phyloP scores from a whole-genome alignment of 1,140 invertebrate genomes.

The Lepidurus apus region DNA sequence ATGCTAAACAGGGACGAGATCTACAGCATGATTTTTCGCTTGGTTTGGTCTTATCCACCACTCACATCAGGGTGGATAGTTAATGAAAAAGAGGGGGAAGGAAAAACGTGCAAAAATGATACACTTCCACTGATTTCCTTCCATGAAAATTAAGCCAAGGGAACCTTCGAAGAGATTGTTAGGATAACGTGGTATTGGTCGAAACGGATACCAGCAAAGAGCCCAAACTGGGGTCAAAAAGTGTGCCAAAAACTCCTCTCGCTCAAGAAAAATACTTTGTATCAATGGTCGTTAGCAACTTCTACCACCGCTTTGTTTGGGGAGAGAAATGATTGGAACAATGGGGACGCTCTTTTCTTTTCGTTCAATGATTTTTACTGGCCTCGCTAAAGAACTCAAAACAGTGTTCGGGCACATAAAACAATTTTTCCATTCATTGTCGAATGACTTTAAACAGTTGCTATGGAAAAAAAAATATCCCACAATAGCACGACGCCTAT shows the following conservation, averaged over 20 bases:
- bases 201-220: too few relatives aligned
- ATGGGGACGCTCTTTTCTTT: neutral
- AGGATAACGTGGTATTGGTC: too few relatives aligned
- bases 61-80: neutral
- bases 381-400: constrained; percentile 11
- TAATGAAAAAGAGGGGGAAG: neutral
- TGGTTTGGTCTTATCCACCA: constrained; percentile 8
- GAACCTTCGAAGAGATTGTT: too few relatives aligned
- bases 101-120: neutral
- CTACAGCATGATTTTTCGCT: constrained; percentile 2
- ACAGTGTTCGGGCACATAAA: neutral
- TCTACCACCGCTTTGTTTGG: neutral
- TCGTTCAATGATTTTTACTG: constrained; percentile 11
- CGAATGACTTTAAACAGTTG: neutral
- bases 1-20: constrained; percentile 17
- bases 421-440: neutral
- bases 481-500: neutral
- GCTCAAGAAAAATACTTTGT: too few relatives aligned
- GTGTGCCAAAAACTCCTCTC: too few relatives aligned
- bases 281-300: neutral
- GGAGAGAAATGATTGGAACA: neutral
- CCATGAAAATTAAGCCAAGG: neutral
- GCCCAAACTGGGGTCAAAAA: too few relatives aligned
- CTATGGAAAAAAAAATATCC: neutral
- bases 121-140: neutral